Conservation (phyloP, 2,888 invertebrate genomes). For the Orthonychiurus folsomi region DNA sequence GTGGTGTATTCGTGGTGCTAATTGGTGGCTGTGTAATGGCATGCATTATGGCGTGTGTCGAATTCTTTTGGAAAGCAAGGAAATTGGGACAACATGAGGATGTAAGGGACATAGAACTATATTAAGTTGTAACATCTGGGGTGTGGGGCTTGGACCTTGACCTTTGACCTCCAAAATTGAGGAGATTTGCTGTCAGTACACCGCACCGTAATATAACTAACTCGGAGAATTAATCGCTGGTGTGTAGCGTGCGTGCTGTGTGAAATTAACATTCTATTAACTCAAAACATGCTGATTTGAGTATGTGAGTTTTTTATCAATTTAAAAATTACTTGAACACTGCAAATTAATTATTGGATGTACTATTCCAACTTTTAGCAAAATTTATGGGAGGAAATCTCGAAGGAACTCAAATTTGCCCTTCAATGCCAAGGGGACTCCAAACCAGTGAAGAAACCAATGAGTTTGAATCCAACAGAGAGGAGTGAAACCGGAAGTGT, state of each 20-base stretch:
- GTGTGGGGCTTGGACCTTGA: background rate
- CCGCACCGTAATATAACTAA: no score
- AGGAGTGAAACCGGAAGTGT: slow-evolving; percentile 28
- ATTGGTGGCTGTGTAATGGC: slow-evolving; percentile 44
- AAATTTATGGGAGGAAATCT: slow-evolving; percentile 39
- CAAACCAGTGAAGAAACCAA: slow-evolving; percentile 38
- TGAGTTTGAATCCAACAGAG: slow-evolving; percentile 21
- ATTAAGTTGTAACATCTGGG: background rate
- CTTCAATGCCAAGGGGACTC: slow-evolving; percentile 41
- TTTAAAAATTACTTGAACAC: background rate
- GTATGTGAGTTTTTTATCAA: background rate
- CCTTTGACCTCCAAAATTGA: no score
- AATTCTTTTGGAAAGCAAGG: slow-evolving; percentile 48
- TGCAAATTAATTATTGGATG: no score
- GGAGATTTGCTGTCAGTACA: no score
- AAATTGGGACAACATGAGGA: slow-evolving; percentile 44
- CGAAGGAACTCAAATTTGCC: slow-evolving; percentile 41
- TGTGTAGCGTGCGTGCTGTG: no score
- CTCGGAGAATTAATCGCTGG: no score
- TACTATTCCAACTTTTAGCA: slow-evolving; percentile 30
- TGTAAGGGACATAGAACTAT: slow-evolving; percentile 36
- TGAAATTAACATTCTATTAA: background rate
- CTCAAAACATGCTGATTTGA: background rate
- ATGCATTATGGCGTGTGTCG: slow-evolving; percentile 46
- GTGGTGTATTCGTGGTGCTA: slow-evolving; percentile 48